Conservation (phyloP, 1,140 invertebrate genomes). For the Papilio glaucus region DNA sequence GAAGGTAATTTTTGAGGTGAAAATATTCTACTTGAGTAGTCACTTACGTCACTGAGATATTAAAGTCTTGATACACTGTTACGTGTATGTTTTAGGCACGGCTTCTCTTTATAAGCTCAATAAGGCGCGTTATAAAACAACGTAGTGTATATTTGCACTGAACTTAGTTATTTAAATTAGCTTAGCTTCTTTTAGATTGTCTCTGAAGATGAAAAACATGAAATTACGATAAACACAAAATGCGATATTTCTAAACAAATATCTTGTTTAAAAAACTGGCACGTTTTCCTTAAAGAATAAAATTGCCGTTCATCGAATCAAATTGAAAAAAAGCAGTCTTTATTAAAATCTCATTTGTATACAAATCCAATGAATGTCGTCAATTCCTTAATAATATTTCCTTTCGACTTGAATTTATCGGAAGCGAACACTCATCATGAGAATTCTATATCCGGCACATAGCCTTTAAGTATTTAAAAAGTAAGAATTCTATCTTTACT, state of each 20-base stretch:
- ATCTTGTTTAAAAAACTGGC: neutral
- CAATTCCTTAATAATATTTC: slow-evolving; percentile 17
- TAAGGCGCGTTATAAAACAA: too few relatives aligned
- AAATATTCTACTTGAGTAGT: too few relatives aligned
- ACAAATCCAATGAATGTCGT: slow-evolving; percentile 23
- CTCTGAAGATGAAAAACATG: neutral
- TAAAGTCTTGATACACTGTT: too few relatives aligned
- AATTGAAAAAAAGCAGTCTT: slow-evolving; percentile 1
- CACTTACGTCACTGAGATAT: too few relatives aligned
- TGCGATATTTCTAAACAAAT: neutral
- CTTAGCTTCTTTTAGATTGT: too few relatives aligned
- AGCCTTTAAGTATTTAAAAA: slow-evolving; percentile 15
- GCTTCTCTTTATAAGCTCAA: too few relatives aligned
- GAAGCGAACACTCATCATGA: slow-evolving; percentile 26
- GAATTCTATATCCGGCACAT: slow-evolving; percentile 17
- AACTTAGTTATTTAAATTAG: too few relatives aligned
- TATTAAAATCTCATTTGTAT: slow-evolving; percentile 24
- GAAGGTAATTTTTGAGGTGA: too few relatives aligned
- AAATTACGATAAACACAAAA: neutral
- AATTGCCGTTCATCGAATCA: neutral
- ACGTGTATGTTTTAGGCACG: too few relatives aligned
- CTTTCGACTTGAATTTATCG: slow-evolving; percentile 20
- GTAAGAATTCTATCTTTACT: slow-evolving; percentile 8
- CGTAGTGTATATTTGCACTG: too few relatives aligned
- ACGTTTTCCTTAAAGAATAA: slow-evolving; percentile 4